Conservation (phyloP, 2,888 invertebrate species). For the Salticus scenicus region DNA sequence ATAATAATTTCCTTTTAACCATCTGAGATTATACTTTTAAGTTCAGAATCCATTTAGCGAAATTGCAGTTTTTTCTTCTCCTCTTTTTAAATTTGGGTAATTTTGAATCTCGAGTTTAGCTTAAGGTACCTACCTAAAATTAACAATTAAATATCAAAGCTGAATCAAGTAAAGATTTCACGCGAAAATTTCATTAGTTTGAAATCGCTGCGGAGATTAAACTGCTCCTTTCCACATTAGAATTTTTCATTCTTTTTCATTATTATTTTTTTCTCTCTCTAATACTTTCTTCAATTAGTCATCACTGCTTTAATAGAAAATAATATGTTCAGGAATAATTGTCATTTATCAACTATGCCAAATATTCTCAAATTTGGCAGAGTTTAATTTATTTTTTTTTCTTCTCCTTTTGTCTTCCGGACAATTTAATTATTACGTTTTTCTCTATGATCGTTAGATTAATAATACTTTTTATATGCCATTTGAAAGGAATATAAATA, state of each 20-base stretch:
- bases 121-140: constrained; percentile 3
- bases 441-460: neutral
- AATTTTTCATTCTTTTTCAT: constrained; percentile 26
- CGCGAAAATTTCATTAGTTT: constrained; percentile 48
- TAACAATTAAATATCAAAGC: constrained; percentile 49
- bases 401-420: neutral
- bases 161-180: constrained; percentile 32
- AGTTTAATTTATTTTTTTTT: neutral
- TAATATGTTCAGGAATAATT: constrained; percentile 34
- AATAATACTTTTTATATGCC: too few species aligned
- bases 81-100: neutral
- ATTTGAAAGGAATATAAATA: too few species aligned
- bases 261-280: neutral
- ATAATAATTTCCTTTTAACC: neutral
- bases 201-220: constrained; percentile 20
- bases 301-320: constrained; percentile 35
- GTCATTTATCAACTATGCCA: constrained; percentile 41
- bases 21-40: neutral
- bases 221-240: constrained; percentile 2
- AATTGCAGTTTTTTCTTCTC: neutral
- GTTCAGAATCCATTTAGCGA: neutral
- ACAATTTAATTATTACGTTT: neutral
- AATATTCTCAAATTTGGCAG: constrained; percentile 14
- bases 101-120: neutral
- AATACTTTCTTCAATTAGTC: constrained; percentile 38